Evolutionary conservation across 2,888 invertebrate genomes (phyloP).

Genomic region (Diplolepis rosae): DNA sequence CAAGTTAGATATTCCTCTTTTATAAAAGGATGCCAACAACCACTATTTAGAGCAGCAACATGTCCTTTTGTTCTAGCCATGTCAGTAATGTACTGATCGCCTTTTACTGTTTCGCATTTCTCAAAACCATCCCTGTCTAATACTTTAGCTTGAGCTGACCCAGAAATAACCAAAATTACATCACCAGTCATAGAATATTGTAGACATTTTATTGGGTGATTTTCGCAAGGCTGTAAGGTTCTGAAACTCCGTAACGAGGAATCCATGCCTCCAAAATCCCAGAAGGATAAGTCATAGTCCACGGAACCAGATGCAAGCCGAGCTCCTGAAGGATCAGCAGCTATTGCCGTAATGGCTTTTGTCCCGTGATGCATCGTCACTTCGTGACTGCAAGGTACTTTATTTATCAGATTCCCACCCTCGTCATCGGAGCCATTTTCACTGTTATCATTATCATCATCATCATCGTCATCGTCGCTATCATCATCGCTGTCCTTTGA

Average conservation of each 20-base stretch:
- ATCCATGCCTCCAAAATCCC: constrained; percentile 99
- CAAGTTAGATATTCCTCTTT: constrained; percentile 96
- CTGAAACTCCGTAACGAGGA: constrained; percentile 92
- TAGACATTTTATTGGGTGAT: constrained; percentile 91
- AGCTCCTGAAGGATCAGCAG: constrained; percentile 95
- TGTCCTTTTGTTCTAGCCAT: constrained; percentile 96
- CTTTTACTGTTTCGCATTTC: constrained; percentile 94
- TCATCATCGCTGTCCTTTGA: constrained; percentile 51
- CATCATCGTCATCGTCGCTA: constrained; percentile 65
- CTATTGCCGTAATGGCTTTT: constrained; percentile 92
- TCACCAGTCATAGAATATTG: constrained; percentile 97
- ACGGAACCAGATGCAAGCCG: constrained; percentile 92
- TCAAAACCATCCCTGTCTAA: constrained; percentile 96
- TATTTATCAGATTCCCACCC: constrained; percentile 71
- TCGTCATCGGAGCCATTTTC: constrained; percentile 61
- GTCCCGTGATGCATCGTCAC: constrained; percentile 91
- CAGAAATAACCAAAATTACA: constrained; percentile 92
- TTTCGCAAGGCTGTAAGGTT: constrained; percentile 95
- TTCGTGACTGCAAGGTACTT: constrained; percentile 85
- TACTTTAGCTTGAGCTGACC: constrained; percentile 94
- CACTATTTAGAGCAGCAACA: constrained; percentile 88
- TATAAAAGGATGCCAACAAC: constrained; percentile 94
- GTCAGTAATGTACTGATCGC: constrained; percentile 96
- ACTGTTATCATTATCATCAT: constrained; percentile 65
- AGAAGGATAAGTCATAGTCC: constrained; percentile 97